A percentile compares a stretch with the other conserved stretches of the same genome.
These are phyloP conservation scores for Gymnoscopelus braueri DNA, from an alignment of 2,797 vertebrate species.

Conservation along the genomic window DNA sequence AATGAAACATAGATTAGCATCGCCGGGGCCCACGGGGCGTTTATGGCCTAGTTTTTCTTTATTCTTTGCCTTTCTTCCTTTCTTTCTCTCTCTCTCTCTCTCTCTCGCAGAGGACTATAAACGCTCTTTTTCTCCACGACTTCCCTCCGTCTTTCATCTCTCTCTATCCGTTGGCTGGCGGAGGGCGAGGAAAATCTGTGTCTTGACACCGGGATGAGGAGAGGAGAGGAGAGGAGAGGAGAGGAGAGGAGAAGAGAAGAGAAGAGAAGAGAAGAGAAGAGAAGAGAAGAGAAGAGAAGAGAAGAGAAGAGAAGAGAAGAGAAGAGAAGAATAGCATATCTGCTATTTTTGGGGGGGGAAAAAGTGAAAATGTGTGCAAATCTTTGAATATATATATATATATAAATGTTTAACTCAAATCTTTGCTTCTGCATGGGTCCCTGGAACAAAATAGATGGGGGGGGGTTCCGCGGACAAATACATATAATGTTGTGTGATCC, in stretches of 20 bases:
- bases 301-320: conserved; percentile 20
- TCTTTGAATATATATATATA: no score
- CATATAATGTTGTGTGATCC: no score
- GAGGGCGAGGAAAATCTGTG: conserved; percentile 32
- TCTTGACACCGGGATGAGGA: conserved; percentile 41
- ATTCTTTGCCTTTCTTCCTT: conserved; percentile 51
- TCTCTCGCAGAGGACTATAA: conserved; percentile 10
- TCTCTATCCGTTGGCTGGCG: conserved; percentile 29
- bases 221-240: background rate
- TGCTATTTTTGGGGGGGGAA: no score
- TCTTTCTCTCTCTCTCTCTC: conserved; percentile 47
- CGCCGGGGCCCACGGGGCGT: conserved; percentile 68
- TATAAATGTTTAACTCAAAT: no score
- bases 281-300: background rate
- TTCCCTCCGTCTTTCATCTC: conserved; percentile 54
- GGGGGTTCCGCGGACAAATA: no score
- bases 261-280: background rate
- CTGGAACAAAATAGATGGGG: no score
- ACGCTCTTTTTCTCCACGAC: no score
- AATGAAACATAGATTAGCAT: conserved; percentile 86
- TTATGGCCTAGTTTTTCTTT: conserved; percentile 82
- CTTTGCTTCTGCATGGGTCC: no score
- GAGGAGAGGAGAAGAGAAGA: conserved; percentile 19
- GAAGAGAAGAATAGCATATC: no score
- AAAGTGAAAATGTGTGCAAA: no score